Base-by-base conservation (phyloP, 2,113 vertebrate species). In the Bujurquina vittata region DNA sequence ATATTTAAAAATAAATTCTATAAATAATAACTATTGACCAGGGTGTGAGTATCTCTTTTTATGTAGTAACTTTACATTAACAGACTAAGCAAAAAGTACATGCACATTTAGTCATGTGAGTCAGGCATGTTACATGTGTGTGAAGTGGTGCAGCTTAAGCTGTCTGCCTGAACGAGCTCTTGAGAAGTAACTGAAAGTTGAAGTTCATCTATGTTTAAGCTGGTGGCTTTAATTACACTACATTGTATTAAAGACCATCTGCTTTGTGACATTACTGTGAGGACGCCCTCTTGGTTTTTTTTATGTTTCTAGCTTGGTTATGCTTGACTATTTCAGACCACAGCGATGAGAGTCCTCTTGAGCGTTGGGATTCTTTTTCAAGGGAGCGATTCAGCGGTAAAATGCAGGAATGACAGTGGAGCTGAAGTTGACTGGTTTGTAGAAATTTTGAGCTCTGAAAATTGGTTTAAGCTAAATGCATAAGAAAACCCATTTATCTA, bases 391-490 rank as follows among this genome's bases (percentile, higher is more conserved):
- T 89, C 88, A 0, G 46, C 78, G 10, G 84, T 93, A 55, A 88
- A 18, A 74, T 93, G 92, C 82, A 87, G 35, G 78, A 69, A 90
- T 62, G 89, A 90, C 61, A 1, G 9, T 0, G 84, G 86, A 62
- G 10, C 10, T 0, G 46, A 67, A 17, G 92, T 91, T 20, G 92
- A 88, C 84, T 93, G 92, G 92, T 91, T 73, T 18, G 92, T 87
- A 33, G 35, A 79, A 9, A 55, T 54, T 75, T 85, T 26, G 2
- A 55, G 1, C 11, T 63, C 4, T 7, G 8, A 4, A 10, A 23
- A 1, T n/a, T 0, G 14, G 4, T 20, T 75, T 55, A 18, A 46
- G 4, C 17, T 63, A 35, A 72, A 79, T 46, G 9, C 77, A 20
- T 55, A n/a, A 60, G 23, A 17, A 1, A 26, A 40, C 54, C 4